phyloP scores from a whole-genome alignment of 2,113 vertebrate species.

The Piaya cayana region DNA sequence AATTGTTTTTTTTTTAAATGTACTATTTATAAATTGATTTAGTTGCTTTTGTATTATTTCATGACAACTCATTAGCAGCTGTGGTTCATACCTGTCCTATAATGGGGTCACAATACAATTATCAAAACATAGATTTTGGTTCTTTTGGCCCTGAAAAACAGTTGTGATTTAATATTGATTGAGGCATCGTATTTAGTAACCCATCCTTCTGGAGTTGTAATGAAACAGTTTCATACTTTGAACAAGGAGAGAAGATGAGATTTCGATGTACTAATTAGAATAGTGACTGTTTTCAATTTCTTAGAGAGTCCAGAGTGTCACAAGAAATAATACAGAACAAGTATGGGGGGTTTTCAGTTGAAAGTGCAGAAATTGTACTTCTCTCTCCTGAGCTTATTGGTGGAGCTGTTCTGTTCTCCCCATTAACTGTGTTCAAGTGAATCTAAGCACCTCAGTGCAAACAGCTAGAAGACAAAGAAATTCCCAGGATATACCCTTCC shows the following conservation, averaged over 20 bases:
- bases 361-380: not conserved
- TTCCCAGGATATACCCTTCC: not conserved
- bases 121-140: constrained; percentile 40
- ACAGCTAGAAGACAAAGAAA: not conserved
- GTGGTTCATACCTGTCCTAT: constrained; percentile 1
- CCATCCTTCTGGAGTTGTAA: not conserved
- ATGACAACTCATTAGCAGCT: not conserved
- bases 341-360: not conserved
- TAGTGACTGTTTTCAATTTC: not conserved
- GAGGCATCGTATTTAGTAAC: constrained; percentile 27
- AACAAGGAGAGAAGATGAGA: constrained; percentile 1
- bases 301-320: not conserved
- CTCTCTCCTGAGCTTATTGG: not conserved
- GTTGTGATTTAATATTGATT: constrained; percentile 49
- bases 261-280: not conserved
- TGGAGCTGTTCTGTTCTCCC: not conserved
- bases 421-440: not conserved
- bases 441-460: not conserved
- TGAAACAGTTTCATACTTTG: not conserved
- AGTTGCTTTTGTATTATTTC: not conserved
- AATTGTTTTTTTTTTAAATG: not conserved
- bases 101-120: constrained; percentile 20
- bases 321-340: not conserved
- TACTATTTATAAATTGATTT: constrained; percentile 1
- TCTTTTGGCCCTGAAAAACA: not conserved